phyloP scores from a whole-genome alignment of 2,113 vertebrate genomes.

The Rhizomys pruinosus region DNA sequence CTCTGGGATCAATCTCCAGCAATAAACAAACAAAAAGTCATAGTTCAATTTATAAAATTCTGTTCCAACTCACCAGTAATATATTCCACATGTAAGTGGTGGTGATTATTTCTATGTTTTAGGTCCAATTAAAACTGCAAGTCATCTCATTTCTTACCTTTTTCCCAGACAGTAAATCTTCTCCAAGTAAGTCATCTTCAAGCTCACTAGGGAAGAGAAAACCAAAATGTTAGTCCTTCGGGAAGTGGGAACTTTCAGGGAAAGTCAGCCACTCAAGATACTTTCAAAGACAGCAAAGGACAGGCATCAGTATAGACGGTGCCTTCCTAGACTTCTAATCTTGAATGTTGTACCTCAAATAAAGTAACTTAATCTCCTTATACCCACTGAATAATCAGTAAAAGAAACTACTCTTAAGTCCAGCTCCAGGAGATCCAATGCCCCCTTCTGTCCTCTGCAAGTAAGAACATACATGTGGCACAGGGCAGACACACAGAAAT shows the following conservation, averaged over 20 bases:
- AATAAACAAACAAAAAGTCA: background rate
- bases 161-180: conserved; percentile 94
- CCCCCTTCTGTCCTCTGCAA: background rate
- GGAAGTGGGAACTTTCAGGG: background rate
- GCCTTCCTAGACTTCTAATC: background rate
- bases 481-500: background rate
- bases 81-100: background rate
- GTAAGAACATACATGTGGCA: background rate
- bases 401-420: background rate
- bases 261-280: background rate
- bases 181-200: conserved; percentile 96
- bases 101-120: background rate
- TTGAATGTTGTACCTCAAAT: background rate
- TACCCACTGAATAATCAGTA: background rate
- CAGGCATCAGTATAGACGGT: background rate
- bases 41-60: background rate
- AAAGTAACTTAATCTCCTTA: background rate
- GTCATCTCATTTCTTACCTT: conserved; percentile 89
- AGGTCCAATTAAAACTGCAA: background rate
- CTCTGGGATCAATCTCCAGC: background rate
- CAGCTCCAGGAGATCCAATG: background rate
- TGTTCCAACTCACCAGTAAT: background rate
- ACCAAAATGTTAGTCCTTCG: background rate
- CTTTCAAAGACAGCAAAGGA: background rate
- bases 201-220: conserved; percentile 89